These are phyloP conservation scores for Thinocorus orbignyianus DNA, from an alignment of 2,113 vertebrate species.

Conservation along the genomic window DNA sequence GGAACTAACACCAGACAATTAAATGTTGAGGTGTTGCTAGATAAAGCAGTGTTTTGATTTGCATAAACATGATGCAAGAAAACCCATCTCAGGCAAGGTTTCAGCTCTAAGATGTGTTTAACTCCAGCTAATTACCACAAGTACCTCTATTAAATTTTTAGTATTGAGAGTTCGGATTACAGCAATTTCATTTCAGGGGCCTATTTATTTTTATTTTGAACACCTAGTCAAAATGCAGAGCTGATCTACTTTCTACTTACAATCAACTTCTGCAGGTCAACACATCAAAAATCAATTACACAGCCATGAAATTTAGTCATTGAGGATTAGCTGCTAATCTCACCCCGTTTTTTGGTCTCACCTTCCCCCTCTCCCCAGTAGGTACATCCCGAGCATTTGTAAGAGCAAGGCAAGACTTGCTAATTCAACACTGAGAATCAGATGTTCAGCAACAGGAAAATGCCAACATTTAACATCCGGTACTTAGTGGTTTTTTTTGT, in stretches of 20 bases:
- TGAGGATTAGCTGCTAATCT: slow-evolving; percentile 74
- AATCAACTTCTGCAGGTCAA: slow-evolving; percentile 66
- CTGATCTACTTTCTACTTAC: slow-evolving; percentile 65
- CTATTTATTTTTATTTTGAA: slow-evolving; percentile 72
- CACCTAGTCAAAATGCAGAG: slow-evolving; percentile 64
- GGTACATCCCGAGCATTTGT: slow-evolving; percentile 27
- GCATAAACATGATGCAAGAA: slow-evolving; percentile 80
- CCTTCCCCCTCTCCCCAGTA: not conserved
- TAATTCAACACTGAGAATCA: slow-evolving; percentile 30
- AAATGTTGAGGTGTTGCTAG: slow-evolving; percentile 85
- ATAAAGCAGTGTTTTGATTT: slow-evolving; percentile 83
- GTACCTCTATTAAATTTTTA: slow-evolving; percentile 75
- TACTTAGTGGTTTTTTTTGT: not conserved
- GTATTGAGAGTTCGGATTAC: slow-evolving; percentile 70
- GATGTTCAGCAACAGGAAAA: slow-evolving; percentile 25
- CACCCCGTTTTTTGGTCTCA: slow-evolving; percentile 50
- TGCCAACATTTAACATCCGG: not conserved
- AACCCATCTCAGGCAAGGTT: slow-evolving; percentile 76
- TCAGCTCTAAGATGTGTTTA: slow-evolving; percentile 74
- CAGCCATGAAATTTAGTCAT: slow-evolving; percentile 70
- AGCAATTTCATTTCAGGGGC: slow-evolving; percentile 69
- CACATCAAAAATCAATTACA: slow-evolving; percentile 77
- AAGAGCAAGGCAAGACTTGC: slow-evolving; percentile 31
- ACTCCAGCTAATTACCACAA: slow-evolving; percentile 79
- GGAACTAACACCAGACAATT: slow-evolving; percentile 85